These are phyloP conservation scores for Apogon hyalosoma DNA, from an alignment of 2,797 vertebrate species.

Conservation along the genomic window DNA sequence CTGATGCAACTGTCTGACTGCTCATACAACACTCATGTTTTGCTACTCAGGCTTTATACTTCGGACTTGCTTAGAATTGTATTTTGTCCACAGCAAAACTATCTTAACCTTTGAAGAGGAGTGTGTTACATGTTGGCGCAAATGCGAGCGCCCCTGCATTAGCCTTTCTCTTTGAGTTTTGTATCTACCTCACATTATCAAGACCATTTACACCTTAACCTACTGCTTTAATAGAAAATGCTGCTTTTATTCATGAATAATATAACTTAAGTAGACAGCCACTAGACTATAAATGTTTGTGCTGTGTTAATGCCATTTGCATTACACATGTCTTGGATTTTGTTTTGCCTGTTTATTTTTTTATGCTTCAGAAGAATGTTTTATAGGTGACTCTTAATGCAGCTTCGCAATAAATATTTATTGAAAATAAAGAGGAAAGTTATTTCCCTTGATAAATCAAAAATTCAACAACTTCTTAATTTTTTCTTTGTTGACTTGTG, in stretches of 20 bases:
- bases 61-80: constrained; percentile 62
- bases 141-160: constrained; percentile 49
- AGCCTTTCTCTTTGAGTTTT: constrained; percentile 66
- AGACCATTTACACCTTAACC: constrained; percentile 71
- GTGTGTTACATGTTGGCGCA: constrained; percentile 56
- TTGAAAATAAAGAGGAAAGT: constrained; percentile 71
- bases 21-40: constrained; percentile 68
- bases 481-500: constrained; percentile 75
- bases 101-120: constrained; percentile 59
- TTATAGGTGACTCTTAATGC: constrained; percentile 71
- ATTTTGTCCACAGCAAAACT: constrained; percentile 53
- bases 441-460: constrained; percentile 77
- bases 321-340: constrained; percentile 63
- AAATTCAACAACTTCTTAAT: constrained; percentile 74
- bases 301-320: constrained; percentile 61
- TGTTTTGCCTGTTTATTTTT: constrained; percentile 67
- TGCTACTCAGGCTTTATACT: constrained; percentile 64
- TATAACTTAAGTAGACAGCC: constrained; percentile 45
- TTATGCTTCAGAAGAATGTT: constrained; percentile 66
- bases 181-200: constrained; percentile 81
- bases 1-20: constrained; percentile 63
- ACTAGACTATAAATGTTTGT: constrained; percentile 62
- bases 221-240: constrained; percentile 55
- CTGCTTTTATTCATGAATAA: constrained; percentile 63
- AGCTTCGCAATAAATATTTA: constrained; percentile 77